Base-by-base conservation (phyloP, 2,797 vertebrate genomes). In the Amazona ochrocephala region DNA sequence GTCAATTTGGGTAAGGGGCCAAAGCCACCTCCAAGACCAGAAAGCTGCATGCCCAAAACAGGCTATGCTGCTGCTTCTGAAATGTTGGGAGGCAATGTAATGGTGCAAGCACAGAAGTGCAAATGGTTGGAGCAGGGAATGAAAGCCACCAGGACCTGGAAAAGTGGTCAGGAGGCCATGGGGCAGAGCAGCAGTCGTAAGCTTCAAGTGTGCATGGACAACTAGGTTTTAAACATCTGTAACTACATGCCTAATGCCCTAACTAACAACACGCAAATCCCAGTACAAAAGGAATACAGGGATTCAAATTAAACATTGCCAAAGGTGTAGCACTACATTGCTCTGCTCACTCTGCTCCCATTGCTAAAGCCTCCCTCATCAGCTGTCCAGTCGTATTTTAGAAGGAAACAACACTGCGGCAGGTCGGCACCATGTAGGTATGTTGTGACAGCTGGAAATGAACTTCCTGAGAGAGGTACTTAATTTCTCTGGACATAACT, bases 371-470 rank as follows among this genome's bases (percentile, higher is more conserved):
- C n/a, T 29, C 29, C 19, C 27, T 73, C 24, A 15, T 27, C 54
- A 79, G 27, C 56, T 77, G 42, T 61, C 18, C 32, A 21, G 75
- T 44, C 65, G 4, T 58, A 54, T 29, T 47, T 77, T 39, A 81
- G n/a, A 48, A 93, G 80, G 68, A 90, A 88, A 79, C 32, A 77
- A 2, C 50, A 10, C 41, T 41, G 32, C 34, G 60, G 20, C 74
- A 82, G 62, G 60, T 67, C 85, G 84, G 32, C 14, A 70, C 0
- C 0, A 9, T 44, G 48, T 0, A 3, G 45, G 53, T 58, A 26
- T 89, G 75, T 92, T 95, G 50, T 76, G 73, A 91, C 81, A 96
- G 90, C 90, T 95, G 90, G 65, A 78, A 61, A 94, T 18, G 24
- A 92, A 67, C 54, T 92, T 92, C 54, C 94, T 94, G 72, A 80